These are phyloP conservation scores for Sebastes miniatus DNA, from an alignment of 2,797 vertebrate genomes.

Conservation along the genomic window DNA sequence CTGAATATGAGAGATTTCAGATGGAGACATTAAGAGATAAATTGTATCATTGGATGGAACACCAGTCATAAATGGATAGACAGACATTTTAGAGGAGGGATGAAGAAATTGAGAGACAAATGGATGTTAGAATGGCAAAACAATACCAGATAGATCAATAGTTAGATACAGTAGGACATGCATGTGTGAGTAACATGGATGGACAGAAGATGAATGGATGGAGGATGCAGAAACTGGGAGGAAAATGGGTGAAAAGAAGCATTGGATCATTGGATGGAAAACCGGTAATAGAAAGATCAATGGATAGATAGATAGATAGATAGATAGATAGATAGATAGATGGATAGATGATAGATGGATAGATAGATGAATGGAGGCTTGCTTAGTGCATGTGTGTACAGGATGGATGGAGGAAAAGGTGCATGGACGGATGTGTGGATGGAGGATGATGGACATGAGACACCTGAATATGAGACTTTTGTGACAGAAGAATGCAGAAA, in stretches of 20 bases:
- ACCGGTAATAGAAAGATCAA: too few species aligned
- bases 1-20: too few species aligned
- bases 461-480: too few species aligned
- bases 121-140: neutral
- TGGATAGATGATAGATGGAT: too few species aligned
- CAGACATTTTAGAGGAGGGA: neutral
- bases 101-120: neutral
- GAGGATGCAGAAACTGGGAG: neutral
- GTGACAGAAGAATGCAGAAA: too few species aligned
- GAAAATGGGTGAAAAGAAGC: neutral
- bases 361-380: too few species aligned
- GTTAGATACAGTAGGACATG: neutral
- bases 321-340: too few species aligned
- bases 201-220: too few species aligned
- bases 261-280: neutral
- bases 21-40: neutral
- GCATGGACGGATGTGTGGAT: neutral
- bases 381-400: neutral
- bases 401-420: neutral
- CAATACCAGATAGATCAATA: neutral
- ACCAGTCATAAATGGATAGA: neutral
- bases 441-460: too few species aligned
- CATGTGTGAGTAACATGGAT: too few species aligned
- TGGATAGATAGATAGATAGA: too few species aligned
- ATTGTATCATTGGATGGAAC: neutral